Conservation (phyloP, 2,888 invertebrate genomes). For the Unio delphinus region DNA sequence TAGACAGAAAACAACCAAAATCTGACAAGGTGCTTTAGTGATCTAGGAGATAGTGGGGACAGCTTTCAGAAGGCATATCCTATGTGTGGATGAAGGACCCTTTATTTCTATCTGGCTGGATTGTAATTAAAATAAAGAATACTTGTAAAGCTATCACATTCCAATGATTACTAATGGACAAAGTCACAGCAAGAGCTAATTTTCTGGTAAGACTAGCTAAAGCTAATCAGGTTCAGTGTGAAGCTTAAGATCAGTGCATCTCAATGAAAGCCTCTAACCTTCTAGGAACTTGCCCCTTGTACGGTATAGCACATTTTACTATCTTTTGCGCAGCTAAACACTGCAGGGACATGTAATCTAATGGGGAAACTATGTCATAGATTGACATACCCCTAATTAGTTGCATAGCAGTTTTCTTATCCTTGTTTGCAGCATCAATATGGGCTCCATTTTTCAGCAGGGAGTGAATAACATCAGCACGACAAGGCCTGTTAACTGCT, state of each 20-base stretch:
- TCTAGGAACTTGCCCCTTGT: slow-evolving; percentile 61
- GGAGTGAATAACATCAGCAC: slow-evolving; percentile 80
- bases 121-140: no score
- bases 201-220: no score
- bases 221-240: no score
- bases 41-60: no score
- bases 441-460: slow-evolving; percentile 88
- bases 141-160: no score
- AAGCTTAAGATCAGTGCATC: slow-evolving; percentile 55
- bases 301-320: slow-evolving; percentile 78
- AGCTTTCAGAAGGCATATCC: no score
- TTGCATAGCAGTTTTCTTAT: slow-evolving; percentile 62
- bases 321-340: slow-evolving; percentile 73
- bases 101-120: no score
- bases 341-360: slow-evolving; percentile 64
- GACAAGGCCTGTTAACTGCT: slow-evolving; percentile 81
- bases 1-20: no score
- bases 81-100: no score
- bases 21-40: no score
- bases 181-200: no score
- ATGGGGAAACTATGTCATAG: slow-evolving; percentile 61
- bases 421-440: slow-evolving; percentile 78
- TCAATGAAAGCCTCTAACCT: slow-evolving; percentile 65
- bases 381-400: slow-evolving; percentile 62
- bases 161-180: no score